These are phyloP conservation scores for Mustelus asterias DNA, from an alignment of 2,113 vertebrate species.

Conservation along the genomic window DNA sequence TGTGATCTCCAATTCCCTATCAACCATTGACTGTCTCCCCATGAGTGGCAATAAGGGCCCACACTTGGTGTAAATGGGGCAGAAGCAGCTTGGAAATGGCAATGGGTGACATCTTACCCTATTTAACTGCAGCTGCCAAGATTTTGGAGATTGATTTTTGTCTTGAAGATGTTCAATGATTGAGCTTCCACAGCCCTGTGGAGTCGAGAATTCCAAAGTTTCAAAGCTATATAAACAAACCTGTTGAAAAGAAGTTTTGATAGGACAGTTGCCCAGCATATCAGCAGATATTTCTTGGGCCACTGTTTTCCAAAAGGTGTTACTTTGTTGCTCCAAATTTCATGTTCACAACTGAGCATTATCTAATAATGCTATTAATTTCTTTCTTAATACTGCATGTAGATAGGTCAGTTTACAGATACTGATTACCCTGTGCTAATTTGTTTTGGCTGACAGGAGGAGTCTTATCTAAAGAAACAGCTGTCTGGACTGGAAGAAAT, in stretches of 20 bases:
- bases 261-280: neutral
- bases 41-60: neutral
- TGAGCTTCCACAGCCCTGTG: too few species aligned
- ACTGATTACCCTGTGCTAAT: neutral
- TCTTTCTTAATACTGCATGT: neutral
- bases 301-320: neutral
- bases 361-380: neutral
- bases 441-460: constrained; percentile 8
- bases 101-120: neutral
- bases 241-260: neutral
- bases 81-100: neutral
- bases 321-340: neutral
- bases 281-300: neutral
- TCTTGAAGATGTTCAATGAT: too few species aligned
- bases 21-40: neutral
- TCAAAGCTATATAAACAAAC: neutral
- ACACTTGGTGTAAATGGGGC: neutral
- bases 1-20: neutral
- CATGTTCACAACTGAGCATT: neutral
- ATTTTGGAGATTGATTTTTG: neutral
- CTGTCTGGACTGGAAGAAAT: constrained; percentile 6
- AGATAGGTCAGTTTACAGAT: neutral
- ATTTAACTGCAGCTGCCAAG: neutral
- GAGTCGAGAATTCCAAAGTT: too few species aligned
- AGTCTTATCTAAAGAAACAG: constrained; percentile 22